Base-by-base conservation (phyloP, 1,140 invertebrate genomes). In the Scaptomyza pallida region DNA sequence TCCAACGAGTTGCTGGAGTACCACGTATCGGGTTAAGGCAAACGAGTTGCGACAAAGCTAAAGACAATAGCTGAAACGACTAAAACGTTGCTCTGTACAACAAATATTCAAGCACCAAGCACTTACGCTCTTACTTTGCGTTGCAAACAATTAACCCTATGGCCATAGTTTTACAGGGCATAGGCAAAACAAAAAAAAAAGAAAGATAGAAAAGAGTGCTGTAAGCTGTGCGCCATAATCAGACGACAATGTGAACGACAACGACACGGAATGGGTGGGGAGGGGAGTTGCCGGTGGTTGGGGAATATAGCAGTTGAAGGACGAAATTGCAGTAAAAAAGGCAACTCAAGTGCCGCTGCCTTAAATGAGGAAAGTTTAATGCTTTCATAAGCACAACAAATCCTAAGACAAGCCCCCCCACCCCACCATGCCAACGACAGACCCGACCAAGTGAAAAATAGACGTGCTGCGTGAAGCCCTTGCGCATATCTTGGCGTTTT, bases 351-450 rank as follows among this genome's bases (percentile, higher is more conserved):
- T 86, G 82, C 82, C 21, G 81, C 67, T 72, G 68, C 74, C 82
- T 88, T 82, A 88, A 88, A 88, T 88, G 82, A 88, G 82, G 82
- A 88, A 88, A 88, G 82, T 88, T 88, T 88, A 88, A 88, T 88
- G 83, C 82, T 82, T 86, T 86, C 82, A 86, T 86, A 86, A 86
- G 82, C 82, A 86, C 82, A 86, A 86, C 82, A 86, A 86, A 88
- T 86, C 81, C 81, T 78, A 82, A 86, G 85, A 78, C 78, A 88
- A 88, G 60, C 52, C 65, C 51, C 12, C 59, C n/a, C n/a, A n/a
- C n/a, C n/a, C n/a, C n/a, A n/a, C n/a, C n/a, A n/a, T n/a, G n/a
- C n/a, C n/a, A n/a, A n/a, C n/a, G 23, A 8, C 30, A 17, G 56
- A 56, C 19, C 64, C 55, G 50, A 62, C 71, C 69, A 81, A 88